Base-by-base conservation (phyloP, 2,888 invertebrate species). In the Allygus modestus region DNA sequence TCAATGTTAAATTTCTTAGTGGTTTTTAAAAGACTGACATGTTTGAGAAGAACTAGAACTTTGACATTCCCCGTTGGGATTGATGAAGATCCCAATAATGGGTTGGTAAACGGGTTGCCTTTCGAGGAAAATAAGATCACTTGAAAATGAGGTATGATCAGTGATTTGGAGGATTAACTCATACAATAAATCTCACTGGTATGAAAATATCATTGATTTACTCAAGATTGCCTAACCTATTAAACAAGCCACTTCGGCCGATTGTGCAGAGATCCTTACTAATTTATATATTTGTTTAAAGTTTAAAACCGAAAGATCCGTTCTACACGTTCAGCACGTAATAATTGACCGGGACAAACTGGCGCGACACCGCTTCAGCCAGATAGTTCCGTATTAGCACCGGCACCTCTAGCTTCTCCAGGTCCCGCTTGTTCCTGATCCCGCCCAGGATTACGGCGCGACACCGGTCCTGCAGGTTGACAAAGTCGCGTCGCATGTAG, bases 391-490 rank as follows among this genome's bases (percentile, higher is more conserved):
- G 92, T 83, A 95, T 92, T 71, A 91, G 90, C 26, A 91, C 90
- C 9, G 95, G 94, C 85, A 95, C 89, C 82, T 92, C 92, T 71
- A 94, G 90, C 87, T 91, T 90, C 51, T 92, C 91, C 81, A 94
- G 89, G 87, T 93, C 92, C 69, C 90, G 89, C 82, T 91, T 91
- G 58, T 90, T 90, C 79, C 90, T 90, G 11, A 94, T 89, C 75
- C 91, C 90, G 82, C 92, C 92, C 85, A 94, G 91, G 87, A 95
- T 94, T 82, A 92, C 92, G 0, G 93, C 93, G 28, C 94, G 91
- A 89, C 94, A 94, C 54, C 94, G 91, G 90, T 95, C 95, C 88
- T 95, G 94, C 7, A 95, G 91, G 89, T 92, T 94, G 0, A 93
- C 92, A 89, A 94, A 94, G 88, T 94, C 94, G 58, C 94, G 90